Base-by-base conservation (phyloP, 1,140 invertebrate genomes). In the Phthorimaea operculella region DNA sequence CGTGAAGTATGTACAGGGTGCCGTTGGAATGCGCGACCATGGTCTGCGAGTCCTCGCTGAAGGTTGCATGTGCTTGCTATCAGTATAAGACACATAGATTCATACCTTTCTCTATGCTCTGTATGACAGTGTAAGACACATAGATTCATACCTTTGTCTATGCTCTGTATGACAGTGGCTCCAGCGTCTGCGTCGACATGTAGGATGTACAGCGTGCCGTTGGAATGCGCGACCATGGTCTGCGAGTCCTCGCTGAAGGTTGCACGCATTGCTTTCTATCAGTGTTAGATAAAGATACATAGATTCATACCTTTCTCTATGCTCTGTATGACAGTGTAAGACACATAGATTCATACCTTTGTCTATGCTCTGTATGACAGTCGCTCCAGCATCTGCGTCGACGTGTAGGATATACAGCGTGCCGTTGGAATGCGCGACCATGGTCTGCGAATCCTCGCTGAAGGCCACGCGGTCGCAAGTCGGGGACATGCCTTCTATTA, bases 391-490 rank as follows among this genome's bases (percentile, higher is more conserved):
- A 59, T 81, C 72, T 0, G 76, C 59, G 44, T 86, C 79, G 4
- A 87, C 75, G 53, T 83, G 71, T 33, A 87, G 58, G 5, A 86
- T 64, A 18, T 76, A 51, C 58, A 84, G 14, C 48, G 53, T 57
- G 48, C 76, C 57, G 16, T 12, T 28, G 10, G 47, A 50, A 11
- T 79, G 70, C 0, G 80, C 62, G 3, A 86, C 57, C 45, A 87
- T 65, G 1, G 64, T 70, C 8, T 73, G 59, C 0, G 84, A 85
- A 58, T 87, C 79, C 1, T 77, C 68, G 8, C 76, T 71, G 56
- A 89, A 89, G 3, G 68, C 60, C 21, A 87, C 74, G 3, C 78
- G 80, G n/a, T 79, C 78, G 28, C 87, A 87, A 6, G 79, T 63
- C 1, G 63, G 64, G 36, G 84, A 68, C 0, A 79, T 42, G 9